Percentiles rank a stretch among this genome's conserved stretches.
Conservation (phyloP, 2,113 vertebrate genomes). For the Scomber scombrus region DNA sequence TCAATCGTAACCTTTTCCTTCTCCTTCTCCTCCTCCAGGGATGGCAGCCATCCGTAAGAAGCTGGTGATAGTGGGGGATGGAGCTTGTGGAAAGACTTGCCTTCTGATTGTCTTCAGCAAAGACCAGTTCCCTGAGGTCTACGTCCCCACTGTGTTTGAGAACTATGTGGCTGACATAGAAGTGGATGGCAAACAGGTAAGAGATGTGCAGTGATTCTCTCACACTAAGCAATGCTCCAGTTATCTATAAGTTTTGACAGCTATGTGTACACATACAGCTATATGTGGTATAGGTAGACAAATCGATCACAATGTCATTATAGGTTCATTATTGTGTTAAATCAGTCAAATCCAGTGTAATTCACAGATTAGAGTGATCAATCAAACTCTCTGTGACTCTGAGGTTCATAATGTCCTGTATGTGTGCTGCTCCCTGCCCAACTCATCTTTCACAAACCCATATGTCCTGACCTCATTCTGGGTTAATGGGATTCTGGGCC, state of each 20-base stretch:
- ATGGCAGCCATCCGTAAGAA: constrained; percentile 99
- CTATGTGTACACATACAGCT: no score
- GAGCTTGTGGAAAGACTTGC: constrained; percentile 98
- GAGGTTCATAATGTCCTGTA: not conserved
- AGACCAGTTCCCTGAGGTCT: constrained; percentile 99
- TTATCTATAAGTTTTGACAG: not conserved
- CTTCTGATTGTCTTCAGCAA: constrained; percentile 99
- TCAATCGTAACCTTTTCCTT: not conserved
- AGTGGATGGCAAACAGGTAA: constrained; percentile 97
- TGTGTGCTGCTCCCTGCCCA: not conserved
- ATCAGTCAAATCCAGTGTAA: not conserved
- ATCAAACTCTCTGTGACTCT: not conserved
- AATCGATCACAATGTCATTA: not conserved
- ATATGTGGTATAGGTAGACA: no score
- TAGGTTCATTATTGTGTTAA: not conserved
- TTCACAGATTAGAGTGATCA: not conserved
- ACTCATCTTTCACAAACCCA: constrained; percentile 41
- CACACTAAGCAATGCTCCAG: not conserved
- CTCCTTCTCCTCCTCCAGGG: constrained; percentile 77
- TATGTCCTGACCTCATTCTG: constrained; percentile 39
- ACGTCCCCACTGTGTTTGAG: constrained; percentile 98
- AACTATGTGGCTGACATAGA: constrained; percentile 99
- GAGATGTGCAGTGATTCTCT: not conserved
- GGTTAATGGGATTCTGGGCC: constrained; percentile 59
- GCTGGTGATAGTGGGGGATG: constrained; percentile 98